Evolutionary conservation across 1,140 invertebrate species (phyloP), one percentile per base, ranked within the genome.

Genomic region (Caenorhabditis briggsae): DNA sequence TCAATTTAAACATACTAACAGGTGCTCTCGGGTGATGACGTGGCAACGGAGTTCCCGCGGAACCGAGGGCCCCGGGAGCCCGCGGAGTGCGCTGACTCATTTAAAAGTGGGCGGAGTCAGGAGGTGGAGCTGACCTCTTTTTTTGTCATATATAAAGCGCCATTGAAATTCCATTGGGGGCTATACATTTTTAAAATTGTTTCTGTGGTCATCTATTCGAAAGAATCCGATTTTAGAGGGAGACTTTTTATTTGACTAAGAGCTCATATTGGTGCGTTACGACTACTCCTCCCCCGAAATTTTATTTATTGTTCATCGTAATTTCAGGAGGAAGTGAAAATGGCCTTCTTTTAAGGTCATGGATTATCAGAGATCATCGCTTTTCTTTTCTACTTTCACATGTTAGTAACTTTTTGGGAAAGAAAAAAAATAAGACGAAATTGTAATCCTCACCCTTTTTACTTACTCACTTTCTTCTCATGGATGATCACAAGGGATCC

Each of bases 201-300:
- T 25, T 61, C 59, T 25, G 11, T 7, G 33, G 33, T 33, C 33
- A 33, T 33, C 33, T 33, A 33, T 33, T n/a, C 56, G 56, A 18
- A 16, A n/a, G 14, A n/a, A n/a, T 14, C 56, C 56, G 18, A 53
- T 11, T 11, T 11, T 11, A 58, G 56, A n/a, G 18, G 56, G 18
- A 8, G n/a, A 61, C 20, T 61, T 61, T 61, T 61, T 61, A 33
- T 61, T 61, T 61, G 59, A 25, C 23, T 61, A 61, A 61, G 59
- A 61, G 59, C 59, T 61, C 59, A 25, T 2, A n/a, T n/a, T 14
- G 3, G 50, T 16, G 16, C 50, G 16, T 16, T 53, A 11, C 16
- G 16, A 14, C 56, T n/a, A 14, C 56, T n/a, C 56, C n/a, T 20
- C n/a, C n/a, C 8, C 18, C 56, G 18, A n/a, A n/a, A n/a, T 58